These are phyloP conservation scores for Xenentodon cancila DNA, from an alignment of 2,797 vertebrate species.

Conservation along the genomic window DNA sequence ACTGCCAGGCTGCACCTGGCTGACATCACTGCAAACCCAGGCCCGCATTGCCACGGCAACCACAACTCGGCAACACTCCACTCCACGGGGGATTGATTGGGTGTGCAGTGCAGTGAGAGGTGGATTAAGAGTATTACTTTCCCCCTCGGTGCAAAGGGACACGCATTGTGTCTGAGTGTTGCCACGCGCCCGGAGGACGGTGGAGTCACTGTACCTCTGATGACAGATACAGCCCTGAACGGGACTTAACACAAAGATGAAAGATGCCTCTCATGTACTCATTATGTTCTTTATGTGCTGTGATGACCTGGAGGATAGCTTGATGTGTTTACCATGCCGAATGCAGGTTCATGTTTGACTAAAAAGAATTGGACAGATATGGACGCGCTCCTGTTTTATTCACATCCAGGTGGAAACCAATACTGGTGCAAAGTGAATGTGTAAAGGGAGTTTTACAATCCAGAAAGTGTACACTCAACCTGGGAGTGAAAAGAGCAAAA, in stretches of 20 bases:
- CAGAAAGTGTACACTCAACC: constrained; percentile 47
- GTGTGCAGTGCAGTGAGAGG: constrained; percentile 66
- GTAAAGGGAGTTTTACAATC: constrained; percentile 12
- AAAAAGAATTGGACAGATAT: constrained; percentile 10
- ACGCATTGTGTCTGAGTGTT: constrained; percentile 28
- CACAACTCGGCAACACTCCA: constrained; percentile 66
- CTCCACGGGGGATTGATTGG: constrained; percentile 72
- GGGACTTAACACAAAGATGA: constrained; percentile 36
- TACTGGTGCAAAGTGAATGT: constrained; percentile 27
- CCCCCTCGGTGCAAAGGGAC: constrained; percentile 45
- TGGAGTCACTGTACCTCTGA: constrained; percentile 42
- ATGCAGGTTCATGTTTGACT: constrained; percentile 25
- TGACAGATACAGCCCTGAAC: constrained; percentile 26
- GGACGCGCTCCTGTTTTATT: constrained; percentile 22
- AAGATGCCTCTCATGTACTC: constrained; percentile 34
- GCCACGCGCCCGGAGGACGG: constrained; percentile 42
- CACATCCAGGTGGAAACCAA: constrained; percentile 10
- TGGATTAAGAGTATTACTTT: constrained; percentile 70
- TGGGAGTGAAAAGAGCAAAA: constrained; percentile 50
- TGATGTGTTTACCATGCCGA: constrained; percentile 11
- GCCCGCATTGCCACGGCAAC: constrained; percentile 65
- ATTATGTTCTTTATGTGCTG: constrained; percentile 37
- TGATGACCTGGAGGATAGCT: constrained; percentile 2
- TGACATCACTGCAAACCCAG: constrained; percentile 59
- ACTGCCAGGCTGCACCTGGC: constrained; percentile 64